Evolutionary conservation across 2,797 vertebrate genomes (phyloP).

Genomic region (Pogoniulus pusillus): DNA sequence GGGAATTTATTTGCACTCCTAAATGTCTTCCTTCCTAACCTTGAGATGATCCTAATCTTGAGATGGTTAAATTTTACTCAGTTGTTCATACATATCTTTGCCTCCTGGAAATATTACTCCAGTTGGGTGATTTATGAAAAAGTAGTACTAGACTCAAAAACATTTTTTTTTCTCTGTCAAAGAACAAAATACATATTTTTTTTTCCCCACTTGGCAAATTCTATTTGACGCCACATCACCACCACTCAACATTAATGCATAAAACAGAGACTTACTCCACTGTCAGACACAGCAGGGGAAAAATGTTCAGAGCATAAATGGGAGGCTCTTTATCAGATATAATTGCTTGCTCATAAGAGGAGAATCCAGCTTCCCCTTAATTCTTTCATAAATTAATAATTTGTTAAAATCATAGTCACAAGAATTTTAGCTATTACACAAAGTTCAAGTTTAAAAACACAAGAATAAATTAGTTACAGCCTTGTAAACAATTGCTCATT

Average conservation of each 20-base stretch:
- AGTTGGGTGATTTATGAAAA: conserved; percentile 31
- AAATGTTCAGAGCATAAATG: conserved; percentile 38
- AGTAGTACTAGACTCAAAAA: conserved; percentile 50
- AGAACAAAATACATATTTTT: conserved; percentile 53
- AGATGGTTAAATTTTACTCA: conserved; percentile 31
- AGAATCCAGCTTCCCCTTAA: conserved; percentile 82
- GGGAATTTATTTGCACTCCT: conserved; percentile 16
- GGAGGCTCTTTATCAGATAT: conserved; percentile 60
- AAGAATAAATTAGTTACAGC: conserved; percentile 91
- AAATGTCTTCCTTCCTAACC: conserved; percentile 27
- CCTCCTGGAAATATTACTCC: conserved; percentile 61
- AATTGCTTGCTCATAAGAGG: conserved; percentile 73
- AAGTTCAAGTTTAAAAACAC: conserved; percentile 79
- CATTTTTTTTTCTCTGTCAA: conserved; percentile 34
- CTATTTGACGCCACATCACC: conserved; percentile 66
- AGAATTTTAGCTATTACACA: conserved; percentile 77
- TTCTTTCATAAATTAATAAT: conserved; percentile 84
- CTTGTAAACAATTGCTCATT: conserved; percentile 85
- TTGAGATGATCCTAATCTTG: conserved; percentile 36
- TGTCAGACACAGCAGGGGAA: conserved; percentile 61
- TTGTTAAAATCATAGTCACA: conserved; percentile 80
- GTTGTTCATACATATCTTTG: conserved; percentile 10
- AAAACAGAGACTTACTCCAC: conserved; percentile 69
- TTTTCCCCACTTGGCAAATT: conserved; percentile 54
- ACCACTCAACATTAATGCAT: conserved; percentile 64